Evolutionary conservation across 2,797 vertebrate genomes (phyloP), one percentile per base, ranked within the genome.

Genomic region (Karalla daura): DNA sequence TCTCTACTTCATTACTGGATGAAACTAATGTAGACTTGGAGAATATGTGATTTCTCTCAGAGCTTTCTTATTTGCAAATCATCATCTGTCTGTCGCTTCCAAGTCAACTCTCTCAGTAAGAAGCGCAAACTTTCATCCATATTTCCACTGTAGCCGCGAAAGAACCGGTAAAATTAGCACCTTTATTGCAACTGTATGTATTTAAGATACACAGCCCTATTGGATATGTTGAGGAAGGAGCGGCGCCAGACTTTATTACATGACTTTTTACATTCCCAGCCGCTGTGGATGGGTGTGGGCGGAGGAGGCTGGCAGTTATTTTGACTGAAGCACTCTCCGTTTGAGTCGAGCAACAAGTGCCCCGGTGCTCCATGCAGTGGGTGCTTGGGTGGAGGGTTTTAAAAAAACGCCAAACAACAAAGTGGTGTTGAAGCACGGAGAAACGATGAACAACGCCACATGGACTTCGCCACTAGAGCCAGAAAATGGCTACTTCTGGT

Each of bases 311-410:
- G 63, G 27, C 63, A 70, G 50, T 63, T 67, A 61, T 83, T 83
- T 73, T 76, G 55, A 66, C 35, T 74, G 70, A 84, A 80, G 76
- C 69, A 76, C 70, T 25, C 70, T 71, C 46, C 20, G 50, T 81
- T 71, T 61, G 35, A 72, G 64, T 74, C 53, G 65, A 74, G 75
- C 76, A 76, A 74, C 67, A 81, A 77, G 63, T 54, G 59, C 39
- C 23, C 44, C n/a, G 18, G 27, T 50, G 63, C 64, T 71, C 76
- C 50, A 76, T 23, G 47, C 58, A 76, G 69, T 50, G 41, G 63
- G 63, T 74, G 70, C 67, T 80, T 35, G 45, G 67, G 50, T 80
- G 74, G 74, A 82, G 63, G 63, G 61, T 61, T 27, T 70, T 69
- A 37, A 59, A 37, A 59, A 45, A 83, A 75, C 13, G 45, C 18